These are phyloP conservation scores for Myopa testacea DNA, from an alignment of 2,888 invertebrate genomes.

Conservation along the genomic window DNA sequence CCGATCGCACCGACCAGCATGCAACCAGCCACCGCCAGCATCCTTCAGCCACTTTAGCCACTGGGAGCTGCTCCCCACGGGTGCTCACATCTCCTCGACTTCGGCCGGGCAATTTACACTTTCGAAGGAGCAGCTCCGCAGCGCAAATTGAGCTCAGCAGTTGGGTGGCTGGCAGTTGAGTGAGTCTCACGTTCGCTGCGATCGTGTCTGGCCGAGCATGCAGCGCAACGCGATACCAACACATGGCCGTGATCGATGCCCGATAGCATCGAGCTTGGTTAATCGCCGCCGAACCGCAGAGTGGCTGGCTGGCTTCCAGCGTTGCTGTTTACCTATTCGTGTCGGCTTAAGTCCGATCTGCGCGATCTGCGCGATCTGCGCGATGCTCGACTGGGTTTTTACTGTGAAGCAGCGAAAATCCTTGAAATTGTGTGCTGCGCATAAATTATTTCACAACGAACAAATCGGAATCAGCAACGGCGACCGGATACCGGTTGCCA, in stretches of 20 bases:
- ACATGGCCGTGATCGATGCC: constrained; percentile 35
- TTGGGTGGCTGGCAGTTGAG: constrained; percentile 35
- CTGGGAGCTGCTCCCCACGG: constrained; percentile 26
- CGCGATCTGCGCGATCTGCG: not conserved
- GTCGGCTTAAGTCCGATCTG: constrained; percentile 36
- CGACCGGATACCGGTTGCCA: constrained; percentile 28
- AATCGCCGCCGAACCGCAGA: constrained; percentile 11
- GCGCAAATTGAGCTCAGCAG: constrained; percentile 17
- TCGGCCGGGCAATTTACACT: constrained; percentile 41
- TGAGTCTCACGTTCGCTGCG: constrained; percentile 26
- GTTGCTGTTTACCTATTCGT: constrained; percentile 33
- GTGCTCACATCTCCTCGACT: not conserved
- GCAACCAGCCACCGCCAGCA: constrained; percentile 20
- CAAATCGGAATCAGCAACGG: constrained; percentile 30
- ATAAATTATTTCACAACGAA: constrained; percentile 56
- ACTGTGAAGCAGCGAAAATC: constrained; percentile 40
- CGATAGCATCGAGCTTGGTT: constrained; percentile 24
- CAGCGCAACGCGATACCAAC: constrained; percentile 21
- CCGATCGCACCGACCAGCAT: not conserved
- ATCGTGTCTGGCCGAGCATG: constrained; percentile 13
- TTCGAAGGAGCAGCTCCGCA: constrained; percentile 13
- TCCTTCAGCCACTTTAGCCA: not conserved
- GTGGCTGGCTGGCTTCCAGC: constrained; percentile 9
- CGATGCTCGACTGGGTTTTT: constrained; percentile 24
- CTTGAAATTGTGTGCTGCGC: constrained; percentile 43